phyloP scores from a whole-genome alignment of 2,797 vertebrate species.

The Hippoglossus hippoglossus region DNA sequence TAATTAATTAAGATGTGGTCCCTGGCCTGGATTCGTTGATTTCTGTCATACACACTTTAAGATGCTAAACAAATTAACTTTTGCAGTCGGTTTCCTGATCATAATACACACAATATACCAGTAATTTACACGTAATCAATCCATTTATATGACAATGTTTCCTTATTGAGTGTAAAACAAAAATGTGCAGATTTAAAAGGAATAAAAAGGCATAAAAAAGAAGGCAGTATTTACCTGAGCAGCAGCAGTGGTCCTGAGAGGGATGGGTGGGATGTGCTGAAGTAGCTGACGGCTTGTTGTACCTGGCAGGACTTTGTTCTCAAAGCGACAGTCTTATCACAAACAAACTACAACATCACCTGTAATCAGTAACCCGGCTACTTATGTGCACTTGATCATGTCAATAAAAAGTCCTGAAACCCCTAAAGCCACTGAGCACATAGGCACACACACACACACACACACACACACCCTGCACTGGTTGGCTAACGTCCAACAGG shows the following conservation, averaged over 20 bases:
- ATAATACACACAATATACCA: background rate
- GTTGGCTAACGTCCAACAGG: conserved; percentile 35
- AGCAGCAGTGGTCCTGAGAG: conserved; percentile 37
- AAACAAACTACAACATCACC: conserved; percentile 66
- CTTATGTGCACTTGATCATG: conserved; percentile 68
- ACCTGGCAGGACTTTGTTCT: conserved; percentile 76
- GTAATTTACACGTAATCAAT: background rate
- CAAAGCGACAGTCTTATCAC: conserved; percentile 70
- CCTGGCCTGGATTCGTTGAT: background rate
- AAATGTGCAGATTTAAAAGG: background rate
- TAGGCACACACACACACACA: conserved; percentile 25
- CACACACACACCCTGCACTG: conserved; percentile 24
- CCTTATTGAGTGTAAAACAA: background rate
- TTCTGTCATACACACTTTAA: background rate
- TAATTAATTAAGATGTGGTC: too few species aligned
- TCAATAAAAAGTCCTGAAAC: conserved; percentile 61
- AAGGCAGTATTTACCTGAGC: conserved; percentile 69
- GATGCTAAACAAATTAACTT: background rate
- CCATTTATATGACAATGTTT: too few species aligned
- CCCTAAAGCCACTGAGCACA: background rate
- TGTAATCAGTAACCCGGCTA: conserved; percentile 81
- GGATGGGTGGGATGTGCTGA: conserved; percentile 47
- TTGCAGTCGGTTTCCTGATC: background rate
- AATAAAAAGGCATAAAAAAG: background rate
- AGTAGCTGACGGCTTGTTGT: conserved; percentile 4